Conservation (phyloP, 2,888 invertebrate species). For the Conchocele bisecta region DNA sequence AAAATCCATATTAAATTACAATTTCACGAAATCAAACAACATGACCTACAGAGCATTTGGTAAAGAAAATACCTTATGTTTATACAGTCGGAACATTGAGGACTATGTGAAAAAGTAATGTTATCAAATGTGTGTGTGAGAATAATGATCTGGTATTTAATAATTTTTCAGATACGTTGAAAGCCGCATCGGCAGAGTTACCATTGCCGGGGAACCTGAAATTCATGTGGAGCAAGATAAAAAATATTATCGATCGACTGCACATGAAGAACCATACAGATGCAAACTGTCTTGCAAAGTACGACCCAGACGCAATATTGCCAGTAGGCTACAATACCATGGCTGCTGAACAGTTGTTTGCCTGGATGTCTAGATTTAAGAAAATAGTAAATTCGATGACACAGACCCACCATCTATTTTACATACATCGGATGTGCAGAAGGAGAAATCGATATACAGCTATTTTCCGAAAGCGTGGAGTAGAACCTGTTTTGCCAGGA, state of each 20-base stretch:
- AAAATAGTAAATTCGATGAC: constrained; percentile 24
- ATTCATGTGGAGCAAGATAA: constrained; percentile 21
- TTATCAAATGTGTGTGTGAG: too few relatives aligned
- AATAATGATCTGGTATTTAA: too few relatives aligned
- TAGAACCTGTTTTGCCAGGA: not conserved
- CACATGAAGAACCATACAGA: constrained; percentile 23
- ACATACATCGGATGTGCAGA: constrained; percentile 13
- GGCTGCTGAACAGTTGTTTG: constrained; percentile 28
- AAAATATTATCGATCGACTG: constrained; percentile 23
- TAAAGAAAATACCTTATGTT: too few relatives aligned
- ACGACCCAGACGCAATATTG: constrained; percentile 13
- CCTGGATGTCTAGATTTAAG: constrained; percentile 22
- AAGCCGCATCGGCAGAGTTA: constrained; percentile 4
- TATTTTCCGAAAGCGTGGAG: not conserved
- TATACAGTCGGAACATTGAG: too few relatives aligned
- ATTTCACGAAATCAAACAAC: too few relatives aligned
- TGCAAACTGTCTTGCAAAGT: constrained; percentile 2
- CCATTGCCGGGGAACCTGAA: not conserved
- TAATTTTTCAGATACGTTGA: constrained; percentile 1
- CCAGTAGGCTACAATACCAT: constrained; percentile 25
- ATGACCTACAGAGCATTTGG: too few relatives aligned
- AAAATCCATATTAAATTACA: too few relatives aligned
- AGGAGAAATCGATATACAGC: constrained; percentile 14
- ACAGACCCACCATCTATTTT: constrained; percentile 28
- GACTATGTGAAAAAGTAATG: too few relatives aligned